Evolutionary conservation across 2,888 invertebrate species (phyloP).

Genomic region (Meloe dianella): DNA sequence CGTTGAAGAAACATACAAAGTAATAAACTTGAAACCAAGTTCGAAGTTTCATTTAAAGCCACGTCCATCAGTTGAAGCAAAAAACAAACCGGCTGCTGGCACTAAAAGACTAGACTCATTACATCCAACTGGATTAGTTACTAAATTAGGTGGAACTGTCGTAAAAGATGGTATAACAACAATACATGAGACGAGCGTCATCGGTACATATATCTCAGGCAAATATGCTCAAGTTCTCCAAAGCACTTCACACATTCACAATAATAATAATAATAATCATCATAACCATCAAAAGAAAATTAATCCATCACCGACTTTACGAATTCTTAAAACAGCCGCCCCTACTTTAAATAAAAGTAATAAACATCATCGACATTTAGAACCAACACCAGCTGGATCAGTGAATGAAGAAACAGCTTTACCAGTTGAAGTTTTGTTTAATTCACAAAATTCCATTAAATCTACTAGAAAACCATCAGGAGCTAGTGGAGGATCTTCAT

Average conservation of each 20-base stretch:
- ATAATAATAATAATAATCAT: constrained; percentile 56
- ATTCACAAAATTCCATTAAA: constrained; percentile 58
- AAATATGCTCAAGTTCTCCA: constrained; percentile 89
- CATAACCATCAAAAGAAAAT: constrained; percentile 63
- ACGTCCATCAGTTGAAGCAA: constrained; percentile 56
- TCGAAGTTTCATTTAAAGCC: constrained; percentile 64
- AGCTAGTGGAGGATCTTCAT: constrained; percentile 49
- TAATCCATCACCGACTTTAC: constrained; percentile 69
- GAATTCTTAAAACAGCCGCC: constrained; percentile 79
- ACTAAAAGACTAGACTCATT: constrained; percentile 65
- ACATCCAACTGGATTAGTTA: constrained; percentile 81
- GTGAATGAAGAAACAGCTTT: constrained; percentile 64
- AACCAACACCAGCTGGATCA: constrained; percentile 68
- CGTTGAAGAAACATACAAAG: constrained; percentile 84
- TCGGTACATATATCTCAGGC: constrained; percentile 85
- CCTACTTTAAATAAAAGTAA: constrained; percentile 60
- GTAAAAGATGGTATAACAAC: constrained; percentile 84
- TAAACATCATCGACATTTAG: constrained; percentile 65
- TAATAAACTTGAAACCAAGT: constrained; percentile 79
- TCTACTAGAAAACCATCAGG: constrained; percentile 63
- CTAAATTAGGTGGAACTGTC: constrained; percentile 82
- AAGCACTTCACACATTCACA: constrained; percentile 76
- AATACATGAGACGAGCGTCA: constrained; percentile 87
- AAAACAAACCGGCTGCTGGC: constrained; percentile 53
- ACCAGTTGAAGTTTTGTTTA: constrained; percentile 64